Evolutionary conservation across 2,797 vertebrate species (phyloP).

Genomic region (Graptemys geographica): DNA sequence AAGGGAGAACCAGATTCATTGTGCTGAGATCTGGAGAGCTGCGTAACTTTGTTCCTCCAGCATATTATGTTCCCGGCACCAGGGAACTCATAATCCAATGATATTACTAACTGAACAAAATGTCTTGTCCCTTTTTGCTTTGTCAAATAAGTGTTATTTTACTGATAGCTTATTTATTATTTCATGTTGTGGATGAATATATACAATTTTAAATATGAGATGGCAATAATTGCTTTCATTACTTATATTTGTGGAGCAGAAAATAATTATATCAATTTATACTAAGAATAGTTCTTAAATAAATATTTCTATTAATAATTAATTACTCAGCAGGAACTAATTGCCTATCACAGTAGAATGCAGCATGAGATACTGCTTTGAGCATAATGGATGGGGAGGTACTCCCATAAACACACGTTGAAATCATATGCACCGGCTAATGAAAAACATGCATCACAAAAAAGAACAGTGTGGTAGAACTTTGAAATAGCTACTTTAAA

Average conservation of each 20-base stretch:
- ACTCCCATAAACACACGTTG: slow-evolving; percentile 59
- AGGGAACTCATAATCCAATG: background rate
- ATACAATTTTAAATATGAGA: slow-evolving; percentile 15
- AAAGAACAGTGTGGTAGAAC: slow-evolving; percentile 18
- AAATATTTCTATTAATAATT: slow-evolving; percentile 72
- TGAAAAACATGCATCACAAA: slow-evolving; percentile 23
- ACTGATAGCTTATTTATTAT: background rate
- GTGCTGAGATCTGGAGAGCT: background rate
- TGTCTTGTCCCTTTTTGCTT: background rate
- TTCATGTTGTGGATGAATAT: background rate
- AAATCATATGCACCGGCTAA: slow-evolving; percentile 25
- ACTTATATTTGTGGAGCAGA: slow-evolving; percentile 9
- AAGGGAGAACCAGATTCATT: background rate
- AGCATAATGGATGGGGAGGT: slow-evolving; percentile 55
- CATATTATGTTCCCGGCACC: background rate
- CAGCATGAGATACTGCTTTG: slow-evolving; percentile 32
- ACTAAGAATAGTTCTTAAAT: slow-evolving; percentile 23
- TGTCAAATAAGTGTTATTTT: background rate
- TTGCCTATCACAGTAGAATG: slow-evolving; percentile 58
- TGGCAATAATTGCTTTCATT: background rate
- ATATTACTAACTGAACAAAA: background rate
- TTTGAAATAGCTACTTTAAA: slow-evolving; percentile 7
- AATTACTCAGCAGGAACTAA: slow-evolving; percentile 72
- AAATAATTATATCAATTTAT: slow-evolving; percentile 52
- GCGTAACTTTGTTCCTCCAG: background rate